Percentiles rank a stretch among this genome's conserved stretches.
These are phyloP conservation scores for Mycogona germanica DNA, from an alignment of 2,888 invertebrate species.

Conservation along the genomic window DNA sequence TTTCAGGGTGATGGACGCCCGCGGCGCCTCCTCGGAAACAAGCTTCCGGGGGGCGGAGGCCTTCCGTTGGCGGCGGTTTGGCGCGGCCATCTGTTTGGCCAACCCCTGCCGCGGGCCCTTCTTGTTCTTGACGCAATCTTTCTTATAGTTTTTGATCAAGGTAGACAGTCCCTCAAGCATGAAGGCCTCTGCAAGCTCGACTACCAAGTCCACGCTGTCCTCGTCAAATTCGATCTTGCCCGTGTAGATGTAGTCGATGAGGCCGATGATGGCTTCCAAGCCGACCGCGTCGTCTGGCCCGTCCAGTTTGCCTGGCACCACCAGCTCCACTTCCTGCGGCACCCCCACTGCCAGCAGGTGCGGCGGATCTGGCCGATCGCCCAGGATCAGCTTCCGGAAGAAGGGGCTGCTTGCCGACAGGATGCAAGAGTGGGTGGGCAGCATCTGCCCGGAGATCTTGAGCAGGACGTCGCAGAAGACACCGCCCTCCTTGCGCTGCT, in stretches of 20 bases:
- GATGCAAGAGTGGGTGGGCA: background rate
- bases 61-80: too few relatives aligned
- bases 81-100: too few relatives aligned
- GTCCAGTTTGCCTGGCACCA: background rate
- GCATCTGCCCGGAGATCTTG: background rate
- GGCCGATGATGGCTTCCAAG: too few relatives aligned
- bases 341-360: background rate
- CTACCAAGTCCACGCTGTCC: background rate
- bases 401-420: conserved; percentile 1
- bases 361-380: background rate
- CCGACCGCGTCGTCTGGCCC: background rate
- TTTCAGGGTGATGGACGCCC: too few relatives aligned
- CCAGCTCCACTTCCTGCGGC: background rate
- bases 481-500: background rate
- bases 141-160: background rate
- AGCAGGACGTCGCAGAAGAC: background rate
- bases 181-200: background rate
- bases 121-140: too few relatives aligned
- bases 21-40: too few relatives aligned
- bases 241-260: conserved; percentile 1
- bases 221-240: background rate
- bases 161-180: background rate
- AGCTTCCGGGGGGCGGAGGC: too few relatives aligned
- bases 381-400: background rate
- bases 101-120: too few relatives aligned